Evolutionary conservation across 2,113 vertebrate species (phyloP).

Genomic region (Papio anubis): DNA sequence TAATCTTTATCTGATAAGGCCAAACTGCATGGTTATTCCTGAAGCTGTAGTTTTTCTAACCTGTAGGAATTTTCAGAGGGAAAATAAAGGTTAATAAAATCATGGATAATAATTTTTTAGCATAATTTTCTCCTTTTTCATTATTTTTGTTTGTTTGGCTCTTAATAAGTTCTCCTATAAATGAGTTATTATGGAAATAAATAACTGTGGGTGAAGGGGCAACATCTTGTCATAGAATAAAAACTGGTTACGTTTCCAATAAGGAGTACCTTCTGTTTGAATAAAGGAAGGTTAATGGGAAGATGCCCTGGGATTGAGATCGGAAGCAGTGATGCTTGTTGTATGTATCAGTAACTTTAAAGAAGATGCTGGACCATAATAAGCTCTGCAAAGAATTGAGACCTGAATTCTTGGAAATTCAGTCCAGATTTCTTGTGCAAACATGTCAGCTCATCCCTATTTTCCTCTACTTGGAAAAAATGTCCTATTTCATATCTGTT

Average conservation of each 20-base stretch:
- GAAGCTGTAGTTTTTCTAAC: constrained; percentile 37
- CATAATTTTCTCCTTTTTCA: background rate
- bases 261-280: background rate
- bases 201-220: background rate
- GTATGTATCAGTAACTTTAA: constrained; percentile 25
- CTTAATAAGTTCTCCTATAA: constrained; percentile 12
- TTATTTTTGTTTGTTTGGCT: constrained; percentile 11
- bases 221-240: background rate
- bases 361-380: background rate
- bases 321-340: background rate
- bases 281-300: constrained; percentile 49
- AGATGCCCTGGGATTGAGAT: background rate
- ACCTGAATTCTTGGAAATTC: background rate
- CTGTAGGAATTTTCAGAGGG: background rate
- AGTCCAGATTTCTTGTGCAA: background rate
- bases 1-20: constrained; percentile 35
- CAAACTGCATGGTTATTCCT: background rate
- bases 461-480: constrained; percentile 33
- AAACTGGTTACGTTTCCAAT: background rate
- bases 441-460: background rate
- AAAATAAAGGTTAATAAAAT: constrained; percentile 38
- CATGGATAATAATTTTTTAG: background rate
- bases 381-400: background rate
- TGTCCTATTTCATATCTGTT: background rate
- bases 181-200: constrained; percentile 15